phyloP scores from a whole-genome alignment of 53 echinoderm and acorn worm genomes.

The Antedon mediterranea region DNA sequence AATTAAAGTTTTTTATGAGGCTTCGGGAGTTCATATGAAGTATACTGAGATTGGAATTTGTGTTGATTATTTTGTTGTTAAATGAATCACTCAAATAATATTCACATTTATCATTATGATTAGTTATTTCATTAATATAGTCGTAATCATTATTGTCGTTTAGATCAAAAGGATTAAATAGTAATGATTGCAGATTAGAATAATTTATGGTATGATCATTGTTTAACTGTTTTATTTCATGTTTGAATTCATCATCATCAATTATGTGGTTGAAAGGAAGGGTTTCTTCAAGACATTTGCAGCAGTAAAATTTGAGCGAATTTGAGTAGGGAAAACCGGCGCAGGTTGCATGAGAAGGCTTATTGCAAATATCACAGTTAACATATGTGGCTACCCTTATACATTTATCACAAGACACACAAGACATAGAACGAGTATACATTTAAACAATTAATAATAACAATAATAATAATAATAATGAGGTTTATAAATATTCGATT shows the following conservation, averaged over 20 bases:
- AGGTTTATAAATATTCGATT: background rate
- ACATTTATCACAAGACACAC: background rate
- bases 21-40: background rate
- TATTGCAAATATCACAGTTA: background rate
- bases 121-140: background rate
- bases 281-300: background rate
- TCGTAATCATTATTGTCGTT: background rate
- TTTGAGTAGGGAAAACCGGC: background rate
- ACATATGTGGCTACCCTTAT: background rate
- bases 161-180: background rate
- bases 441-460: background rate
- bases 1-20: no score
- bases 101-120: background rate
- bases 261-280: background rate
- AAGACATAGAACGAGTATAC: background rate
- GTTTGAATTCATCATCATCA: background rate
- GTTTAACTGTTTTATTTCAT: background rate
- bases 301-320: background rate
- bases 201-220: background rate
- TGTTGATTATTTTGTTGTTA: background rate
- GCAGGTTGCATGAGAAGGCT: background rate
- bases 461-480: background rate
- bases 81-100: background rate
- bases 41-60: background rate
- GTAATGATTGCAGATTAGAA: background rate